Evolutionary conservation across 2,888 invertebrate species (phyloP).

Genomic region (Protodeltote pygarga): DNA sequence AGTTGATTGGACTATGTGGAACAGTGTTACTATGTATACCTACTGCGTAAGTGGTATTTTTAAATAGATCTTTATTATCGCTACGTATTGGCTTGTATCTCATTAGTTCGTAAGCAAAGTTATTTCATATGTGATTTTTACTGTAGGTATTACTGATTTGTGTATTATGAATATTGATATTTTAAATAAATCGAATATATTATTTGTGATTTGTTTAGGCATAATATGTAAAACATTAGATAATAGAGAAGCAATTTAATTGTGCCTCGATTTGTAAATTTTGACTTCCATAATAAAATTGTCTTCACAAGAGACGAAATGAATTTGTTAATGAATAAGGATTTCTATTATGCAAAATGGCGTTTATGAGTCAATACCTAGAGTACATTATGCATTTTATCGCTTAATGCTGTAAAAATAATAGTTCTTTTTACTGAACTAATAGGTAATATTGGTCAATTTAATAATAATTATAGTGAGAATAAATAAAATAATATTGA

Average conservation of each 20-base stretch:
- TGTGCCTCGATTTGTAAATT: slow-evolving; percentile 14
- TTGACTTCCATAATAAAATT: not conserved
- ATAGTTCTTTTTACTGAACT: slow-evolving; percentile 2
- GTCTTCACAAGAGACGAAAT: not conserved
- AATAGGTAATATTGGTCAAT: slow-evolving; percentile 21
- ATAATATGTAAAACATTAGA: slow-evolving; percentile 19
- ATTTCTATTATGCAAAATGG: slow-evolving; percentile 1
- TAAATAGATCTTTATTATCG: slow-evolving; percentile 5
- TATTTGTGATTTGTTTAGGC: slow-evolving; percentile 4
- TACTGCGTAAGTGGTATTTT: slow-evolving; percentile 11
- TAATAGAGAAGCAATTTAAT: slow-evolving; percentile 22
- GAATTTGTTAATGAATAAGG: not conserved
- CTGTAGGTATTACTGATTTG: slow-evolving; percentile 7
- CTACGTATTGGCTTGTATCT: slow-evolving; percentile 42
- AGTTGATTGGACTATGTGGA: too few species aligned
- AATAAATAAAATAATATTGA: slow-evolving; percentile 8
- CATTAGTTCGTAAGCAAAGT: slow-evolving; percentile 49
- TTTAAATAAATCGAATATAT: not conserved
- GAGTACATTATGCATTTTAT: slow-evolving; percentile 2
- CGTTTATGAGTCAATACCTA: not conserved
- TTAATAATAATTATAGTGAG: slow-evolving; percentile 11
- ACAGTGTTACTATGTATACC: too few species aligned
- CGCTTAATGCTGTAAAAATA: not conserved
- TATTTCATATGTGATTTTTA: slow-evolving; percentile 34
- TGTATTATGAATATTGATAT: slow-evolving; percentile 1